Conservation (phyloP, 35 echinoderm and acorn worm genomes). For the Lytechinus pictus region DNA sequence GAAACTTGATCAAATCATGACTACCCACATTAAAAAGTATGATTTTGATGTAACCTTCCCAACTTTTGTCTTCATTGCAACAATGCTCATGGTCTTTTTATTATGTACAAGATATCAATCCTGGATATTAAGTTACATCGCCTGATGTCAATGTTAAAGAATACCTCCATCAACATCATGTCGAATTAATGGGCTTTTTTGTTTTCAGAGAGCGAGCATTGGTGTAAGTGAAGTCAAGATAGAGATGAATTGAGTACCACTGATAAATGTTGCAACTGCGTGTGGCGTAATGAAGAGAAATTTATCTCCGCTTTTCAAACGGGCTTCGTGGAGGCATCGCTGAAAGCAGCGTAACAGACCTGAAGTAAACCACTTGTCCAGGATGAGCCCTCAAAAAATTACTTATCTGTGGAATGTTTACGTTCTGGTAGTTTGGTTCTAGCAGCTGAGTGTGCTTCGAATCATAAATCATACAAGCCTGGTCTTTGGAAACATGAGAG, state of each 20-base stretch:
- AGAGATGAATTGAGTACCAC: conserved; percentile 2
- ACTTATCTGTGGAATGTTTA: conserved; percentile 1
- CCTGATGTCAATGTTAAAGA: not conserved
- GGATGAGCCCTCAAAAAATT: not conserved
- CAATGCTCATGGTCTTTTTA: not conserved
- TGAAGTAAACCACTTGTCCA: conserved; percentile 1
- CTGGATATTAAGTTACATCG: not conserved
- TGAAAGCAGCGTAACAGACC: not conserved
- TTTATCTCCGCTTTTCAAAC: not conserved
- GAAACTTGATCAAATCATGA: not conserved
- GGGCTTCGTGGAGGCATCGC: not conserved
- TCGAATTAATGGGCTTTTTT: not conserved
- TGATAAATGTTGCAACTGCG: conserved; percentile 2
- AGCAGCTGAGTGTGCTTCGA: not conserved
- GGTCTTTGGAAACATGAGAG: not conserved
- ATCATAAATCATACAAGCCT: not conserved
- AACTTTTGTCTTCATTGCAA: not conserved
- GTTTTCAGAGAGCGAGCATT: not conserved
- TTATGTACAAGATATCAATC: not conserved
- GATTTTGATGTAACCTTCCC: not conserved
- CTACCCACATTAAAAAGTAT: not conserved
- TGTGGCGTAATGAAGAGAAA: not conserved
- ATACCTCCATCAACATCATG: not conserved
- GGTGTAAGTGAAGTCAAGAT: not conserved
- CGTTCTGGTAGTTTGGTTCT: not conserved